Base-by-base conservation (phyloP, 2,113 vertebrate genomes). In the Phaetusa simplex region DNA sequence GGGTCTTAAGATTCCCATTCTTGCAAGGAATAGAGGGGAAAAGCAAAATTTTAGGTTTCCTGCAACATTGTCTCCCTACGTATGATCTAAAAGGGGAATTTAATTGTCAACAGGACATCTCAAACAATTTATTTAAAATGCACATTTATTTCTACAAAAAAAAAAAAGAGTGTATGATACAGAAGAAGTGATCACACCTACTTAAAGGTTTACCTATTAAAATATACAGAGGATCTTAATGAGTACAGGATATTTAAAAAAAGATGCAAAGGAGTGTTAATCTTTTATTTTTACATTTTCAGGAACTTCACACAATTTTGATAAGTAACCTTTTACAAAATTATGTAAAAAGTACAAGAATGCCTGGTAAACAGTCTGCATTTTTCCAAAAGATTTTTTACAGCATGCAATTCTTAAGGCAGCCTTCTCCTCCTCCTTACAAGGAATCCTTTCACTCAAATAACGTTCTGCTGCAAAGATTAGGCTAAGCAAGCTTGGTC, bases 381-480 rank as follows among this genome's bases (percentile, higher is more conserved):
- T 98, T 98, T 97, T 97, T 98, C 97, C 97, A 98, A 98, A 98
- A 98, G 98, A 98, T 96, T 97, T 98, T 98, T 98, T 98, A 98
- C 98, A 98, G 97, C 98, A 99, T 98, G 98, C 98, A 98, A 98
- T 98, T 98, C 98, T 98, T 98, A 98, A 98, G 98, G 98, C 98
- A 98, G 98, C 98, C 98, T 98, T 98, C 96, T 98, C 97, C 90
- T 97, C 94, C 97, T 98, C 95, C 97, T 98, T 91, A 98, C 65
- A 98, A 97, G 95, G 97, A 97, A 98, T 98, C 98, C 98, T 98
- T 98, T 98, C 97, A 97, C 97, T 98, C 97, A 98, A 97, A 97
- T 98, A 97, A 98, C 98, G 98, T 98, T 98, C 98, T 49, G 98
- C 98, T 98, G 98, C 97, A 98, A 98, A 98, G 79, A 95, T 96